phyloP scores from a whole-genome alignment of 2,888 invertebrate species.

The Rotaria sp. region DNA sequence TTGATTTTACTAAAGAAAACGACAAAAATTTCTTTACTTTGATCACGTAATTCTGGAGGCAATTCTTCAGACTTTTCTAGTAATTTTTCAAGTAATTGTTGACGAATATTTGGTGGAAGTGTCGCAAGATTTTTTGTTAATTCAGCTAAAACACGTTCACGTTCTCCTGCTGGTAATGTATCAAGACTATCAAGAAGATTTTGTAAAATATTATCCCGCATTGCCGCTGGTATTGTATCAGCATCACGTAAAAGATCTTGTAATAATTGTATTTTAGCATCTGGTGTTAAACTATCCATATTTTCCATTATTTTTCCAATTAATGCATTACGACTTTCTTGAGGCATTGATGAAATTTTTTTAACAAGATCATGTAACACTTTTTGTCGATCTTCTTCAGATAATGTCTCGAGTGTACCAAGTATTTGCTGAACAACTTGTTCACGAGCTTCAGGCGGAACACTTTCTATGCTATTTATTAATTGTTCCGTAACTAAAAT shows the following conservation, averaged over 20 bases:
- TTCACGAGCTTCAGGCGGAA: slow-evolving; percentile 26
- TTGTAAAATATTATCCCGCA: slow-evolving; percentile 23
- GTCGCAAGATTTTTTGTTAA: slow-evolving; percentile 11
- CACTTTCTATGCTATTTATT: background rate
- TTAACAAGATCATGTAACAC: slow-evolving; percentile 19
- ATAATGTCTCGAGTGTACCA: background rate
- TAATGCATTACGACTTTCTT: background rate
- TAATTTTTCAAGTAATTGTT: slow-evolving; percentile 13
- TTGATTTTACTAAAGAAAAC: background rate
- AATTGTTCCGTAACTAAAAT: slow-evolving; percentile 12
- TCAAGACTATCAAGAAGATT: slow-evolving; percentile 19
- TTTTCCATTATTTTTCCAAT: slow-evolving; percentile 6
- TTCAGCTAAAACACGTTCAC: slow-evolving; percentile 18
- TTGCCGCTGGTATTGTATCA: background rate
- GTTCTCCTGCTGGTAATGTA: background rate
- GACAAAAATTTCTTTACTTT: background rate
- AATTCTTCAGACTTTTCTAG: background rate
- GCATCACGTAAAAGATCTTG: slow-evolving; percentile 14
- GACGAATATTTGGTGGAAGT: slow-evolving; percentile 19
- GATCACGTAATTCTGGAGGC: slow-evolving; percentile 7
- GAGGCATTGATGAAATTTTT: background rate
- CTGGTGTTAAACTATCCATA: background rate
- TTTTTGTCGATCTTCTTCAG: slow-evolving; percentile 7
- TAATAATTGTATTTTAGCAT: background rate
- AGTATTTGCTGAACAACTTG: background rate